Conservation (phyloP, 2,113 vertebrate genomes). For the Hippocampus zosterae region DNA sequence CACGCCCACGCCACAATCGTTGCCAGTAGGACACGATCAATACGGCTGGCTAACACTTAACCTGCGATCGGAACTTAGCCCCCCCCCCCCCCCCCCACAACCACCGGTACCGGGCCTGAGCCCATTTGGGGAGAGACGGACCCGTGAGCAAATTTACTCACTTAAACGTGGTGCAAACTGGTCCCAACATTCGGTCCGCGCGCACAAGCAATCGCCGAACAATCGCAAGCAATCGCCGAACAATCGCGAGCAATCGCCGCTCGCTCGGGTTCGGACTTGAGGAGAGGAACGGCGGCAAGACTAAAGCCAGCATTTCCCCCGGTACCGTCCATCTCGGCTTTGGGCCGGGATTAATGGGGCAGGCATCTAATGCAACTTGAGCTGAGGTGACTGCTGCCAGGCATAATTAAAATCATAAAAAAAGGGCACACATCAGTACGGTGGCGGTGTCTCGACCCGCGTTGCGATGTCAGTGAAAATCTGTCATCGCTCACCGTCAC, state of each 20-base stretch:
- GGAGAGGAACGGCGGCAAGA: neutral
- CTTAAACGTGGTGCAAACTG: no score
- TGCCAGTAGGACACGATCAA: neutral
- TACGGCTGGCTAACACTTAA: neutral
- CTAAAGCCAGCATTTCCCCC: conserved; percentile 15
- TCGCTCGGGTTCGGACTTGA: neutral
- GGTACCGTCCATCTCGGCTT: conserved; percentile 21
- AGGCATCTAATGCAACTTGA: conserved; percentile 32
- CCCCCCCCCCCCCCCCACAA: no score
- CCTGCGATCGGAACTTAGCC: neutral
- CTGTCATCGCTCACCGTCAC: conserved; percentile 30
- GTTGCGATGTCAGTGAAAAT: conserved; percentile 13
- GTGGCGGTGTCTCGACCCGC: conserved; percentile 14
- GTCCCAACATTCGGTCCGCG: no score
- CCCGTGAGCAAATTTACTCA: no score
- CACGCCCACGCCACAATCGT: neutral
- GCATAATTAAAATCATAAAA: conserved; percentile 31
- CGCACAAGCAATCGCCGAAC: no score
- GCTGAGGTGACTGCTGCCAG: conserved; percentile 16
- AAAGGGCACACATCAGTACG: neutral
- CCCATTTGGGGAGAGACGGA: no score
- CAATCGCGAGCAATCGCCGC: no score
- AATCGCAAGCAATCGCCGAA: no score
- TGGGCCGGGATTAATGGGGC: conserved; percentile 27
- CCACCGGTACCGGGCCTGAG: no score